Percentiles rank a stretch among this genome's conserved stretches.
These are phyloP conservation scores for Xanthostigma xanthostigma DNA, from an alignment of 2,888 invertebrate species.

Conservation along the genomic window DNA sequence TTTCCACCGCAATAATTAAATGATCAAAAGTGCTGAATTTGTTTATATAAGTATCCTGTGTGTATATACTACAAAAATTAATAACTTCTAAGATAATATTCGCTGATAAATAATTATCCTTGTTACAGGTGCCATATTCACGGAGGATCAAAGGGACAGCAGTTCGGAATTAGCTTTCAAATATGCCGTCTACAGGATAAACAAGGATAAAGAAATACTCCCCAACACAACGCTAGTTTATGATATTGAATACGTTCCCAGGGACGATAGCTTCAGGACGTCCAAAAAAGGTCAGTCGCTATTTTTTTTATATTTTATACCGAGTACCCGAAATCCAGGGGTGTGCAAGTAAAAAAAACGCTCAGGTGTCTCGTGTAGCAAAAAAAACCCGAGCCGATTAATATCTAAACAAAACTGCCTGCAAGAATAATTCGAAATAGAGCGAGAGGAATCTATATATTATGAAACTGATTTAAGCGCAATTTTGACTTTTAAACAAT, in stretches of 20 bases:
- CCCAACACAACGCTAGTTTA: conserved; percentile 83
- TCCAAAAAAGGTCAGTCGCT: conserved; percentile 66
- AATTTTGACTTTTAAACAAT: too few species aligned
- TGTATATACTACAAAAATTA: not conserved
- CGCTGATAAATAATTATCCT: conserved; percentile 3
- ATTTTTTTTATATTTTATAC: not conserved
- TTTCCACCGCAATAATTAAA: too few species aligned
- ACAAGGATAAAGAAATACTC: conserved; percentile 68
- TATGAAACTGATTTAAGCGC: too few species aligned
- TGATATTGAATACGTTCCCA: conserved; percentile 79
- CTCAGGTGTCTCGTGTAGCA: too few species aligned
- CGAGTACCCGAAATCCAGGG: too few species aligned
- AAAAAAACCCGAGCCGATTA: too few species aligned
- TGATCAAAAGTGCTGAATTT: too few species aligned
- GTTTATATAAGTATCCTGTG: not conserved
- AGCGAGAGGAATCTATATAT: too few species aligned
- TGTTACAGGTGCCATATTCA: conserved; percentile 77
- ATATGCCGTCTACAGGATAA: conserved; percentile 86
- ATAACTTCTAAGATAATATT: not conserved
- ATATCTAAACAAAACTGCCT: too few species aligned
- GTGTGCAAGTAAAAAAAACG: too few species aligned
- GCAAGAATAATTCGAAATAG: too few species aligned
- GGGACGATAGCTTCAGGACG: conserved; percentile 80
- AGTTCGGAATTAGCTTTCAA: conserved; percentile 84
- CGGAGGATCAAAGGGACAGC: conserved; percentile 75